Percentiles rank a stretch among this genome's conserved stretches.
These are phyloP conservation scores for Spea multiplicata DNA, from an alignment of 2,113 vertebrate genomes.

Conservation along the genomic window DNA sequence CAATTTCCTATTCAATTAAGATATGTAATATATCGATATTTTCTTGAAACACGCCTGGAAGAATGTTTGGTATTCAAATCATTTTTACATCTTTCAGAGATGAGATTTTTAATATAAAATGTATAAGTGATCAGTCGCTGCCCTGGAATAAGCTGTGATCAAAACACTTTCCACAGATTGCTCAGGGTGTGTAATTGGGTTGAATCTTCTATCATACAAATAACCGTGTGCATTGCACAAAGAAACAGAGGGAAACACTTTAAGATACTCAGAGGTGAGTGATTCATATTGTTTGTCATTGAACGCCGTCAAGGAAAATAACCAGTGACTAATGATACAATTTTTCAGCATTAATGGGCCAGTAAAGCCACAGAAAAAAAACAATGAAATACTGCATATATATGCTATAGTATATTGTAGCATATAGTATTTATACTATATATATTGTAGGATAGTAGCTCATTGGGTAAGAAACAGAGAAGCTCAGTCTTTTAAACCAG, in stretches of 20 bases:
- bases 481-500: too few relatives aligned
- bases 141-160: not conserved
- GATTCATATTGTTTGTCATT: too few relatives aligned
- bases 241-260: not conserved
- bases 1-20: not conserved
- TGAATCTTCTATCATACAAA: not conserved
- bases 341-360: too few relatives aligned
- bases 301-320: too few relatives aligned
- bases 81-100: not conserved
- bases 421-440: too few relatives aligned
- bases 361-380: too few relatives aligned
- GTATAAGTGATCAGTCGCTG: not conserved
- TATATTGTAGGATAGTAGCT: too few relatives aligned
- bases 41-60: not conserved
- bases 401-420: too few relatives aligned
- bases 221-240: not conserved
- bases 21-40: not conserved
- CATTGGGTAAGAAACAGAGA: too few relatives aligned
- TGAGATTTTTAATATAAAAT: slow-evolving; percentile 7
- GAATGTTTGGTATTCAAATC: not conserved
- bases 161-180: not conserved
- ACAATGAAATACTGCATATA: too few relatives aligned
- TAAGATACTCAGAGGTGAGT: too few relatives aligned
- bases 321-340: too few relatives aligned
- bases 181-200: not conserved